Evolutionary conservation across 1,140 invertebrate species (phyloP).

Genomic region (Colletes gigas): DNA sequence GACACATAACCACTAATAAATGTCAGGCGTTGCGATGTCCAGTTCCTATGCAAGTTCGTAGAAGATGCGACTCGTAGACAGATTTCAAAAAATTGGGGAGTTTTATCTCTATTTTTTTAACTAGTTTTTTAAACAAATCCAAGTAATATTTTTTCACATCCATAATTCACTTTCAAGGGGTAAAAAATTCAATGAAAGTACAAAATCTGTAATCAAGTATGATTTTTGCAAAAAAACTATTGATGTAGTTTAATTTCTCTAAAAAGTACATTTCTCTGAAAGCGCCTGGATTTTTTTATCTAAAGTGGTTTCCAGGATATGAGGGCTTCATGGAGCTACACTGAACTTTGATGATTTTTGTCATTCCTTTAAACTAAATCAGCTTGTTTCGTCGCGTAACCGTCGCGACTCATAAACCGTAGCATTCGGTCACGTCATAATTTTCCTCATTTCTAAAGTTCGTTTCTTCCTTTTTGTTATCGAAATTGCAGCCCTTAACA

Average conservation of each 20-base stretch:
- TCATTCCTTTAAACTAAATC: constrained; percentile 27
- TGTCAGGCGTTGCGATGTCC: background rate
- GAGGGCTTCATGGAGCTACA: constrained; percentile 30
- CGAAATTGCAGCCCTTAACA: no score
- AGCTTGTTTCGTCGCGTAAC: no score
- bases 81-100: background rate
- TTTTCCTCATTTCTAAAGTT: no score
- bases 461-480: no score
- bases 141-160: constrained; percentile 9
- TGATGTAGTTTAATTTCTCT: constrained; percentile 22
- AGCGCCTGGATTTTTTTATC: constrained; percentile 20
- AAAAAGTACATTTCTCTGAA: constrained; percentile 28
- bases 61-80: background rate
- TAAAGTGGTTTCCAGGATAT: constrained; percentile 24
- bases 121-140: background rate
- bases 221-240: constrained; percentile 19
- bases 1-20: constrained; percentile 12
- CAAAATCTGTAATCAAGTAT: constrained; percentile 24
- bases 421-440: no score
- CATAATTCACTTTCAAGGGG: constrained; percentile 29
- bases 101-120: constrained; percentile 2
- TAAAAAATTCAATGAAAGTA: constrained; percentile 14
- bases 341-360: constrained; percentile 35
- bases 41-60: no score
- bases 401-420: no score